Conservation (phyloP, 2,113 vertebrate genomes). For the Oncorhynchus clarkii region DNA sequence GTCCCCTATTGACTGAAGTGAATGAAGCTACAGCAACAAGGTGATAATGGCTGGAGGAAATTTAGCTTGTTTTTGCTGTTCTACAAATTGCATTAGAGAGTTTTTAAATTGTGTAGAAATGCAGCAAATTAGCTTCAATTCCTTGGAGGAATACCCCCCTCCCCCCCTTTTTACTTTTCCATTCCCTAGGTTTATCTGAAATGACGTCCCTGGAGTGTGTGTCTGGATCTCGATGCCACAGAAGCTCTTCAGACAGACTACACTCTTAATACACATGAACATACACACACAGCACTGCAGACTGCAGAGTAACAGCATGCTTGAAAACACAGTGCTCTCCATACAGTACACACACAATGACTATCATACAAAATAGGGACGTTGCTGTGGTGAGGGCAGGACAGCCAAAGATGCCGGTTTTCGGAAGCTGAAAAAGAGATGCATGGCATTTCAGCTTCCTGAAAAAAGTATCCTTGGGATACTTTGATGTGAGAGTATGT, state of each 20-base stretch:
- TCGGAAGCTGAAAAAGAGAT: conserved; percentile 24
- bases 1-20: too few relatives aligned
- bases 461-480: neutral
- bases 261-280: conserved; percentile 18
- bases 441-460: neutral
- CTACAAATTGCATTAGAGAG: too few relatives aligned
- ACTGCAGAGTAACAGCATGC: conserved; percentile 39
- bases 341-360: conserved; percentile 21
- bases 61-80: too few relatives aligned
- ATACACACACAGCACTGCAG: conserved; percentile 37
- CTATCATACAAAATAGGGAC: conserved; percentile 21
- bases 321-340: conserved; percentile 30
- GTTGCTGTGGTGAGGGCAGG: conserved; percentile 56
- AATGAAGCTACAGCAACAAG: too few relatives aligned
- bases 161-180: too few relatives aligned
- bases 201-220: neutral
- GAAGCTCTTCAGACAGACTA: conserved; percentile 51
- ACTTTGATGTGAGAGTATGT: neutral
- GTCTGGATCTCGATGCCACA: conserved; percentile 42
- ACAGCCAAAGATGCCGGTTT: conserved; percentile 33
- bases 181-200: too few relatives aligned
- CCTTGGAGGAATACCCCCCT: too few relatives aligned
- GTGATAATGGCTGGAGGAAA: too few relatives aligned
- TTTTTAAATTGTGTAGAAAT: too few relatives aligned
- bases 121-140: too few relatives aligned